phyloP scores from a whole-genome alignment of 2,888 invertebrate genomes.

The Myathropa florea region DNA sequence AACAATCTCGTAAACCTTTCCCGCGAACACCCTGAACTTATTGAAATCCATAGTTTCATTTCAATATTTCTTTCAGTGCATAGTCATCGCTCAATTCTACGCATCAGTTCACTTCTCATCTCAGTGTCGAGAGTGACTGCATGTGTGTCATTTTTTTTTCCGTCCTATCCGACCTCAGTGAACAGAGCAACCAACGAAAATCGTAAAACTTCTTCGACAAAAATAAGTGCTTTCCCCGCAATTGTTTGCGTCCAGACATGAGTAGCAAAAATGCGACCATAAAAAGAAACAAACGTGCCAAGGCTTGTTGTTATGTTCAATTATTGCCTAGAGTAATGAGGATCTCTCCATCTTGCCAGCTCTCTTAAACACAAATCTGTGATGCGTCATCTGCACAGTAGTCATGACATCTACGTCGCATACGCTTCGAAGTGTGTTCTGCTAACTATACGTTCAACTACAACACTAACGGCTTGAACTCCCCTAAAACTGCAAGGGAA shows the following conservation, averaged over 20 bases:
- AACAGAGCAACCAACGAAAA: not conserved
- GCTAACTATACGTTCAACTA: too few relatives aligned
- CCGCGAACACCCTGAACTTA: too few relatives aligned
- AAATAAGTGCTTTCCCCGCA: too few relatives aligned
- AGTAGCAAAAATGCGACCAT: not conserved
- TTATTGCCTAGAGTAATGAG: not conserved
- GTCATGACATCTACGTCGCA: not conserved
- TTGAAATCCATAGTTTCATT: too few relatives aligned
- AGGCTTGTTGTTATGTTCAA: too few relatives aligned
- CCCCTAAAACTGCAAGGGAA: not conserved
- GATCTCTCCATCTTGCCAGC: not conserved
- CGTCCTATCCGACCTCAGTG: not conserved
- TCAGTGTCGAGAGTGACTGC: too few relatives aligned
- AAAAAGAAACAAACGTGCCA: not conserved
- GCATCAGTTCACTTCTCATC: too few relatives aligned
- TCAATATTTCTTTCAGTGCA: too few relatives aligned
- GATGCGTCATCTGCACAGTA: not conserved
- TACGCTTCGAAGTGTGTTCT: too few relatives aligned
- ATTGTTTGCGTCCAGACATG: not conserved
- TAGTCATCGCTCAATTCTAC: too few relatives aligned
- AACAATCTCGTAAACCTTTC: too few relatives aligned
- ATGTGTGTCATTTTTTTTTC: too few relatives aligned
- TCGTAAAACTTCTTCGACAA: not conserved
- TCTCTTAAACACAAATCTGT: not conserved
- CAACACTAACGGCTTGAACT: not conserved